These are phyloP conservation scores for Anneissia japonica DNA, from an alignment of 35 echinoderm and acorn worm genomes.

Conservation along the genomic window DNA sequence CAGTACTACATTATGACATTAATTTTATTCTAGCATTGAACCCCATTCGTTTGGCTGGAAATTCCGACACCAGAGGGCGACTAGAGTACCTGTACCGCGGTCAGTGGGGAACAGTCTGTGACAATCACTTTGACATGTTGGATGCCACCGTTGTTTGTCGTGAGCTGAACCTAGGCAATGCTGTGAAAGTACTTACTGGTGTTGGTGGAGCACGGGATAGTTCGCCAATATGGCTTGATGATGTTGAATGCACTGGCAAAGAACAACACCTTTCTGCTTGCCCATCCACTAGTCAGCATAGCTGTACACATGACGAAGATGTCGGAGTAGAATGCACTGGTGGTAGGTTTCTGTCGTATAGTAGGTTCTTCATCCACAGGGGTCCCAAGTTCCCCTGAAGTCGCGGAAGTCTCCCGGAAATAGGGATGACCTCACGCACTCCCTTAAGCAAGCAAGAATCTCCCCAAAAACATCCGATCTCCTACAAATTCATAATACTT, in stretches of 20 bases:
- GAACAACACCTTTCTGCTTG: background rate
- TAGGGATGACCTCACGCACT: no score
- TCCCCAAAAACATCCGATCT: no score
- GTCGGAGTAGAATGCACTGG: background rate
- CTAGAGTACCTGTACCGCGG: background rate
- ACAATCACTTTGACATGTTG: background rate
- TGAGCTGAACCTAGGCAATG: background rate
- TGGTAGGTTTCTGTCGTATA: no score
- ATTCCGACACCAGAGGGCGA: background rate
- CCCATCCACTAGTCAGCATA: background rate
- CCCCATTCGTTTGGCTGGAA: background rate
- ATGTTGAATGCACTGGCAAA: background rate
- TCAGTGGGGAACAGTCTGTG: background rate
- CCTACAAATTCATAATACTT: no score
- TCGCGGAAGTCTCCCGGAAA: no score
- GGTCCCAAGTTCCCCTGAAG: no score
- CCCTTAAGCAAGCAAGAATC: no score
- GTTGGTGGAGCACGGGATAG: background rate
- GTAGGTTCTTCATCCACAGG: no score
- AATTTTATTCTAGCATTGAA: background rate
- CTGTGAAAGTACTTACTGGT: background rate
- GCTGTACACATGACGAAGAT: background rate
- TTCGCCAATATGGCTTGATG: background rate
- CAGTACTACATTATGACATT: no score
- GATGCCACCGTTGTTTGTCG: background rate